Percentiles rank a stretch among this genome's conserved stretches.
Conservation (phyloP, 2,113 vertebrate genomes). For the Eupsittula cactorum region DNA sequence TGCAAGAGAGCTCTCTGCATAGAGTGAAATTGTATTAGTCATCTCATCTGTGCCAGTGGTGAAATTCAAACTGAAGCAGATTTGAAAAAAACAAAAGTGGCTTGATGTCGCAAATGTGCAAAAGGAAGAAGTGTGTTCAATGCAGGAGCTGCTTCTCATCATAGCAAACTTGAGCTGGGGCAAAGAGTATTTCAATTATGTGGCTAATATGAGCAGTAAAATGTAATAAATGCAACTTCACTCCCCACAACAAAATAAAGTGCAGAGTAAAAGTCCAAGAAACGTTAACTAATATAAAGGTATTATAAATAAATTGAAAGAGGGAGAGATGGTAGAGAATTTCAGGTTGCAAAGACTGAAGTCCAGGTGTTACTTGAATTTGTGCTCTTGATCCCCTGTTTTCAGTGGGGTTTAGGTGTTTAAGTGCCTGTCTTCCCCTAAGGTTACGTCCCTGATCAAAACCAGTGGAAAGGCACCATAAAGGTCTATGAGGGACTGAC, state of each 20-base stretch:
- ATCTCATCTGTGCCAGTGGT: neutral
- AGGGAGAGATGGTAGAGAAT: neutral
- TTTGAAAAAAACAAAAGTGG: neutral
- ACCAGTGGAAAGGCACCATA: neutral
- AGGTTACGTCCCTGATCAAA: neutral
- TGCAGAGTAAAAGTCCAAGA: neutral
- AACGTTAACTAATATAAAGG: accelerated
- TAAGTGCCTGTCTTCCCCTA: neutral
- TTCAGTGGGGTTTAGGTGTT: neutral
- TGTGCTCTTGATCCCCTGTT: neutral
- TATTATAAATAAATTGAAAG: neutral
- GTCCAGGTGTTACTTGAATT: neutral
- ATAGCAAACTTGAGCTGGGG: neutral
- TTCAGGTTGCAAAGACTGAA: neutral
- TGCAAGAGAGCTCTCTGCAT: neutral
- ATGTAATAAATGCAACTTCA: neutral
- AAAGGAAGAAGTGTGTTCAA: neutral
- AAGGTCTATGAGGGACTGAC: neutral
- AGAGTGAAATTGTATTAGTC: constrained; percentile 37
- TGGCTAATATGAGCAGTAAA: neutral
- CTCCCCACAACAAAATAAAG: neutral
- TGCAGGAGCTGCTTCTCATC: neutral
- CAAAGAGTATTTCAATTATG: neutral
- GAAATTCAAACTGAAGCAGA: neutral
- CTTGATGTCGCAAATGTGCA: neutral